Base-by-base conservation (phyloP, 2,797 vertebrate species). In the Lepilemur ruficaudatus region DNA sequence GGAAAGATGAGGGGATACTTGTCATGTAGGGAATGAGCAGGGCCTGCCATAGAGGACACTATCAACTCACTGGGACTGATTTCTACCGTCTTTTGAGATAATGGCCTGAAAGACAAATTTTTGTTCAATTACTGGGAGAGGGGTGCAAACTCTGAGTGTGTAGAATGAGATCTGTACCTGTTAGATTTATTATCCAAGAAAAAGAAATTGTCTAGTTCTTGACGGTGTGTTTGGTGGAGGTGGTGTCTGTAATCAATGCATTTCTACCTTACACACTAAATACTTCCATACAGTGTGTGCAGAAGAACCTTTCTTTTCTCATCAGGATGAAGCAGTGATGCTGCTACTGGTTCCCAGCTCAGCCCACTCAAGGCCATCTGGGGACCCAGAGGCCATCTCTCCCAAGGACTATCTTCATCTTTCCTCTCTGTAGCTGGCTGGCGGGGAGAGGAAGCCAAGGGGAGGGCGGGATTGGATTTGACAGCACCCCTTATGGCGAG, bases 381-480 rank as follows among this genome's bases (percentile, higher is more conserved):
- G 73, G 32, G 6, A 25, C 30, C 14, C 15, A 28, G 28, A 52
- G 57, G 59, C 48, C 50, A 10, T 30, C 25, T 61, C 9, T 76
- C 61, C 13, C 2, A 17, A 63, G 35, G 17, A 17, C 13, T 50
- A 6, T 41, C 35, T 35, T 7, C 35, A 1, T 43, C 59, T 38
- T 17, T 15, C 1, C 28, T 70, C 52, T 72, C 35, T 9, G 8
- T 5, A 30, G 61, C 63, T 5, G 28, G 4, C 12, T 28, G n/a
- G 14, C 46, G 25, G 14, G 20, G 25, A 35, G 22, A 1, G 0
- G 4, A 15, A 9, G 15, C 7, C 23, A 28, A 25, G 22, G 8
- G 3, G 61, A 38, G 11, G 69, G 7, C 0, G 4, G 7, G 32
- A 41, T 2, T 13, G 35, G 23, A 79, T 43, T 0, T 12, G 22